phyloP scores from a whole-genome alignment of 2,888 invertebrate species.

The Monoplex corrugatus region DNA sequence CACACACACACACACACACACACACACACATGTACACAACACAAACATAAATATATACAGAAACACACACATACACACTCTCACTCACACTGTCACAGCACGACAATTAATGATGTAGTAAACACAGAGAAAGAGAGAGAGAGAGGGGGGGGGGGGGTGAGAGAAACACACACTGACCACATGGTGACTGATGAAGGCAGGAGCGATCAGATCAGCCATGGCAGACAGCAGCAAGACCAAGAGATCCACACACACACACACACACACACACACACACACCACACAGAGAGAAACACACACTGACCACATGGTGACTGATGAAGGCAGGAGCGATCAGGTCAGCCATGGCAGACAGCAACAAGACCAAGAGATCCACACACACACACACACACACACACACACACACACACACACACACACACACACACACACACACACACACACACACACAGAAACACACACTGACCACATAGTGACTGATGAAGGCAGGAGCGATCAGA shows the following conservation, averaged over 20 bases:
- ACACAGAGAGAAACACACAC: neutral
- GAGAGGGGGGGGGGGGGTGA: too few species aligned
- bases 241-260: slow-evolving; percentile 3
- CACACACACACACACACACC: too few species aligned
- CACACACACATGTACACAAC: neutral
- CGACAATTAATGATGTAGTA: too few species aligned
- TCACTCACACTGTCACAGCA: neutral
- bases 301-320: neutral
- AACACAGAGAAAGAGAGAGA: too few species aligned
- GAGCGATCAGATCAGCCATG: slow-evolving; percentile 8
- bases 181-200: neutral
- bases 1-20: neutral
- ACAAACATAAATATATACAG: neutral
- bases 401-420: too few species aligned
- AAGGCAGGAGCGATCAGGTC: slow-evolving; percentile 14
- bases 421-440: too few species aligned
- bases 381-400: too few species aligned
- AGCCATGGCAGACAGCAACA: neutral
- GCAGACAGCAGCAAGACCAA: neutral
- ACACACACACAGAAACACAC: too few species aligned
- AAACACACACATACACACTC: neutral
- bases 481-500: neutral
- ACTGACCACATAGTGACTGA: slow-evolving; percentile 25
- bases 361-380: neutral
- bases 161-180: slow-evolving; percentile 6